phyloP scores from a whole-genome alignment of 2,888 invertebrate genomes.

The Cantharis lateralis region DNA sequence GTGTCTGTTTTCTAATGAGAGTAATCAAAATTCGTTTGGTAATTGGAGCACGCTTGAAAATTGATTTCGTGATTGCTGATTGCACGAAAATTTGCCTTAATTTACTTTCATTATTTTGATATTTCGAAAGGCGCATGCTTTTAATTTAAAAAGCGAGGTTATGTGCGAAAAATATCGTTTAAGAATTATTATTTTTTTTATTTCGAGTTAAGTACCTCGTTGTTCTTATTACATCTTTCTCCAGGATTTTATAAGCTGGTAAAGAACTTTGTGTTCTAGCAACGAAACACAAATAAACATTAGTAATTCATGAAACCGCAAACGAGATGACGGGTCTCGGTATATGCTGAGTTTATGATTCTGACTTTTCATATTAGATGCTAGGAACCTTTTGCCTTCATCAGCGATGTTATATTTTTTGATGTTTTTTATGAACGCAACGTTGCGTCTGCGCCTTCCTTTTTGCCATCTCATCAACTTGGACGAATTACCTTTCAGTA shows the following conservation, averaged over 20 bases:
- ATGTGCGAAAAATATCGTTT: not conserved
- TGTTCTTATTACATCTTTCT: conserved; percentile 4
- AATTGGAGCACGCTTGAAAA: conserved; percentile 27
- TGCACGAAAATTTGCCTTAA: conserved; percentile 16
- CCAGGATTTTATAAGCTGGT: conserved; percentile 24
- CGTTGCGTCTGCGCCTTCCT: conserved; percentile 27
- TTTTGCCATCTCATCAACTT: conserved; percentile 29
- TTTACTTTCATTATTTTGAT: conserved; percentile 13
- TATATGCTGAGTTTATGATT: conserved; percentile 39
- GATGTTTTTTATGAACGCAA: conserved; percentile 30
- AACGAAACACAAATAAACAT: conserved; percentile 36
- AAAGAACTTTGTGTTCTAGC: conserved; percentile 21
- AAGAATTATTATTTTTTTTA: not conserved
- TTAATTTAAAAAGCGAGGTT: not conserved
- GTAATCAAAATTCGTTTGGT: conserved; percentile 32
- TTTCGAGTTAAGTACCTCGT: not conserved
- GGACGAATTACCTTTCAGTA: conserved; percentile 23
- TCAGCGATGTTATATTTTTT: conserved; percentile 28
- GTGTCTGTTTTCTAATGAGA: conserved; percentile 30
- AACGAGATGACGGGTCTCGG: conserved; percentile 16
- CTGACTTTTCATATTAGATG: conserved; percentile 39
- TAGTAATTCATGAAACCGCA: conserved; percentile 39
- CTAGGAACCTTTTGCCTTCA: conserved; percentile 32
- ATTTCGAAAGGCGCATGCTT: not conserved
- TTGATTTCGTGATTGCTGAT: conserved; percentile 31